Evolutionary conservation across 1,140 invertebrate genomes (phyloP).

Genomic region (Helicoverpa zea): DNA sequence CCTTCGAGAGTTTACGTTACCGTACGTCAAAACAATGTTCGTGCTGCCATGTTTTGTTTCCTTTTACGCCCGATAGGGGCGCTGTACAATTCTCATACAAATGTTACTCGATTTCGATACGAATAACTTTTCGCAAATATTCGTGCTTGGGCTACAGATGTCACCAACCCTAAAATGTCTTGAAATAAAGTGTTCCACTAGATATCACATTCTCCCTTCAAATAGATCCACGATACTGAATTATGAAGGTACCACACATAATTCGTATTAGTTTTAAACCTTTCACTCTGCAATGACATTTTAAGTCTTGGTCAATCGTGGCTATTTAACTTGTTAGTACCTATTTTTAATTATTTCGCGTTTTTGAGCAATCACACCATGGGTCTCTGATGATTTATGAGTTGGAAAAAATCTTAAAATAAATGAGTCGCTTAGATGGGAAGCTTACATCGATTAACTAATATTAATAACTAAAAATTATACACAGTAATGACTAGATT

Average conservation of each 20-base stretch:
- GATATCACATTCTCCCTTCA: conserved; percentile 54
- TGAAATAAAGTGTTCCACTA: conserved; percentile 37
- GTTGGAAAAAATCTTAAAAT: background rate
- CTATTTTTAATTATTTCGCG: conserved; percentile 16
- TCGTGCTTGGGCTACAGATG: too few species aligned
- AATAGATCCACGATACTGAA: conserved; percentile 16
- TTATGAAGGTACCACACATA: conserved; percentile 37
- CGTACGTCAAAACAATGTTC: too few species aligned
- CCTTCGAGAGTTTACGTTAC: too few species aligned
- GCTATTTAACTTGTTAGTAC: conserved; percentile 36
- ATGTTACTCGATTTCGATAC: too few species aligned
- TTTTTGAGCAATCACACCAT: conserved; percentile 46
- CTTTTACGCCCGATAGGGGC: too few species aligned
- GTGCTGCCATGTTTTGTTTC: too few species aligned
- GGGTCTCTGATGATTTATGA: background rate
- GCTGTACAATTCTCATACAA: too few species aligned
- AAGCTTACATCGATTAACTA: conserved; percentile 14
- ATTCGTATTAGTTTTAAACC: conserved; percentile 30
- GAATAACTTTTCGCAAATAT: too few species aligned
- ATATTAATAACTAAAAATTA: conserved; percentile 1
- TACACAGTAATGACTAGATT: conserved; percentile 26
- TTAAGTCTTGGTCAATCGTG: conserved; percentile 53
- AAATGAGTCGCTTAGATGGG: background rate
- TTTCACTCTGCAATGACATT: conserved; percentile 42
- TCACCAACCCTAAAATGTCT: conserved; percentile 27